Conservation (phyloP, 2,888 invertebrate species). For the Aphelenchoides bicaudatus region DNA sequence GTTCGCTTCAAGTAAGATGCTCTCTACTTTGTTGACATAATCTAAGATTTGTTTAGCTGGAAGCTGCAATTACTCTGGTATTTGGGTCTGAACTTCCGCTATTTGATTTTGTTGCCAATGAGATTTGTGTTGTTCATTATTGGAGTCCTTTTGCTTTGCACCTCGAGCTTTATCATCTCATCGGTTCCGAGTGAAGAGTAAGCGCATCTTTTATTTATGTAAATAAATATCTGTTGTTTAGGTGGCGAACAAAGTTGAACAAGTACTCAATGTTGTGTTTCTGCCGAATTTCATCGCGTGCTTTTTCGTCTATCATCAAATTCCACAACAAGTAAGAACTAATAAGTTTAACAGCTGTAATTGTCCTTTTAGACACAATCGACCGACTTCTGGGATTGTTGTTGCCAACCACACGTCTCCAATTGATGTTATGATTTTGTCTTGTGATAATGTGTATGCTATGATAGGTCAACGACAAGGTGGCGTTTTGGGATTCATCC, state of each 20-base stretch:
- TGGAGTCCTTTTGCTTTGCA: conserved; percentile 68
- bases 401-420: conserved; percentile 95
- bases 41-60: conserved; percentile 56
- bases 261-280: conserved; percentile 70
- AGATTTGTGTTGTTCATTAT: conserved; percentile 59
- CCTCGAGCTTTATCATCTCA: conserved; percentile 70
- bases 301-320: conserved; percentile 69
- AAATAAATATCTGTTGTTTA: conserved; percentile 6
- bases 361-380: conserved; percentile 70
- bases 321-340: conserved; percentile 63
- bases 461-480: conserved; percentile 94
- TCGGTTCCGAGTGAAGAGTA: conserved; percentile 67
- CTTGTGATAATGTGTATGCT: conserved; percentile 80
- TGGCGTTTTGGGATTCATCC: conserved; percentile 75
- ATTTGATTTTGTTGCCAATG: conserved; percentile 82
- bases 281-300: conserved; percentile 75
- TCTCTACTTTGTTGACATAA: not conserved
- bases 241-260: conserved; percentile 5
- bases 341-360: too few species aligned
- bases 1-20: conserved; percentile 8
- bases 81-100: conserved; percentile 84
- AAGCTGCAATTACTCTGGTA: conserved; percentile 86
- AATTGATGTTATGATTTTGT: conserved; percentile 80
- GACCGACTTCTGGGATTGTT: conserved; percentile 77
- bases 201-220: not conserved